Base-by-base conservation (phyloP, 2,113 vertebrate species). In the Eublepharis macularius region DNA sequence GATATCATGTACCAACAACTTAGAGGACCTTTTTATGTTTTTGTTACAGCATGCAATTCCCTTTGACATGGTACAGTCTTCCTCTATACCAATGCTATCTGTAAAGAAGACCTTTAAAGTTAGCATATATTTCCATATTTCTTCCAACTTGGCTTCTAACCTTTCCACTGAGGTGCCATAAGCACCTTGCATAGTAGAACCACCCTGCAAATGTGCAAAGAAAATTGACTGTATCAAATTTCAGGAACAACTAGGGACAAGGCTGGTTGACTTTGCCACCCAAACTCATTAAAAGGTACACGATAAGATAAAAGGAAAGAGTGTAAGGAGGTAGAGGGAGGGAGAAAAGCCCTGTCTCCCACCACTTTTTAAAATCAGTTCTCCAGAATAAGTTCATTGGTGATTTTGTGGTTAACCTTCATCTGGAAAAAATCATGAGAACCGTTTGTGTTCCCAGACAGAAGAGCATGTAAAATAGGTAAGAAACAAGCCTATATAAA, bases 381-480 rank as follows among this genome's bases (percentile, higher is more conserved):
- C 80, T 90, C 88, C 91, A 88, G 86, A 92, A 76, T 57, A 89
- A 73, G 29, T 86, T 34, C 76, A 82, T 76, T 88, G 74, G 63
- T 79, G 43, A 90, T 91, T 92, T 88, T 89, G 74, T 78, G 86
- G 68, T 78, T 91, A 47, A 36, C 29, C 70, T 69, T 92, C 91
- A 89, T 91, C 90, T 93, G 90, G 92, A 94, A 94, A 76, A 92
- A 93, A 93, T 93, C 82, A 83, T 76, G 41, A 49, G 69, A 92
- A 82, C 69, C 69, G 86, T 80, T 81, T 24, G 13, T 74, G 36
- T 36, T 90, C 72, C 80, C 91, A 93, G 89, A 88, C 34, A 24
- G 29, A 9, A 89, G 34, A 81, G 81, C 43, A 49, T 65, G 80
- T 69, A 87, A 88, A 76, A 83, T 39, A 90, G 76, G 41, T 80